These are phyloP conservation scores for Nesoenas mayeri DNA, from an alignment of 2,113 vertebrate species.

Conservation along the genomic window DNA sequence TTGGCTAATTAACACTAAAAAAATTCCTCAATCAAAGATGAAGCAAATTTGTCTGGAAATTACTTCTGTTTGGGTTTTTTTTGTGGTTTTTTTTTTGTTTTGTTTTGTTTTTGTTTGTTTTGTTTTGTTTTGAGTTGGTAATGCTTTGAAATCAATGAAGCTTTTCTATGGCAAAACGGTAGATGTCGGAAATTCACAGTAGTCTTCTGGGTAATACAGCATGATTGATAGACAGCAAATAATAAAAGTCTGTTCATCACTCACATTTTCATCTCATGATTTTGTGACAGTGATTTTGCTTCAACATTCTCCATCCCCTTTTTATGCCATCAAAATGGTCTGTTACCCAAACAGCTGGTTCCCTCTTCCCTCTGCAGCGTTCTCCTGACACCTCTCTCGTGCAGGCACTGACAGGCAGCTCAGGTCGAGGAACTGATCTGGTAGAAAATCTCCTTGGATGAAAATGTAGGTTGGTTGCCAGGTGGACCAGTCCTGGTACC, in stretches of 20 bases:
- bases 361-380: not conserved
- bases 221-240: not conserved
- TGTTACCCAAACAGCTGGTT: not conserved
- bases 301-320: not conserved
- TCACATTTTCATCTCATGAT: not conserved
- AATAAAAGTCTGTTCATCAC: not conserved
- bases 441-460: not conserved
- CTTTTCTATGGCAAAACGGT: not conserved
- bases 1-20: not conserved
- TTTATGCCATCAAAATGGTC: not conserved
- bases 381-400: fast-evolving
- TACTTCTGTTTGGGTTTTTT: not conserved
- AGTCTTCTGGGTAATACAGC: not conserved
- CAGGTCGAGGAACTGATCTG: not conserved
- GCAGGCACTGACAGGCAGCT: fast-evolving
- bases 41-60: not conserved
- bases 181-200: not conserved
- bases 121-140: not conserved
- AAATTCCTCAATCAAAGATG: not conserved
- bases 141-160: not conserved
- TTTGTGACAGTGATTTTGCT: not conserved
- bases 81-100: not conserved
- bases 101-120: not conserved
- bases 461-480: not conserved
- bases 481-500: not conserved